These are phyloP conservation scores for Babylonia areolata DNA, from an alignment of 1,140 invertebrate species.

Conservation along the genomic window DNA sequence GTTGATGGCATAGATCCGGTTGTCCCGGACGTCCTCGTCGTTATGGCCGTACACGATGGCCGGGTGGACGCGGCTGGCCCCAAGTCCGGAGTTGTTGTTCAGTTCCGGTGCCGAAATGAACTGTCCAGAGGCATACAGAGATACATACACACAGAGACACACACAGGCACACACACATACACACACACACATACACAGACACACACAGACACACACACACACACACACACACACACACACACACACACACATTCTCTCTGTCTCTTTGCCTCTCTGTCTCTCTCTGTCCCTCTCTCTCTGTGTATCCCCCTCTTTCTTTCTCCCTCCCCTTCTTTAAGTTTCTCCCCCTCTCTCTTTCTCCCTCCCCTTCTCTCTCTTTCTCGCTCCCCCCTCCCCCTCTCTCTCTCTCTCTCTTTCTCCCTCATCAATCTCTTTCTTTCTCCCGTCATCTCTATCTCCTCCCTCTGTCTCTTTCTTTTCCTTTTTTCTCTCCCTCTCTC, in stretches of 20 bases:
- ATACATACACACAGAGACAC: neutral
- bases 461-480: too few species aligned
- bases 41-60: slow-evolving; percentile 47
- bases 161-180: neutral
- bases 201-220: neutral
- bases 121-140: neutral
- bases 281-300: neutral
- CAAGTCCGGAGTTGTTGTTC: slow-evolving; percentile 37
- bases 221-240: slow-evolving; percentile 13
- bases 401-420: too few species aligned
- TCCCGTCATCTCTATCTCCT: too few species aligned
- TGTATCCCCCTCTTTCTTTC: neutral
- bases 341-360: neutral
- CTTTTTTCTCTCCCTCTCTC: too few species aligned
- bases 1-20: slow-evolving; percentile 41
- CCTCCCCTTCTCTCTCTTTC: too few species aligned
- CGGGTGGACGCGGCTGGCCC: slow-evolving; percentile 43
- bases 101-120: neutral
- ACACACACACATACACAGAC: neutral
- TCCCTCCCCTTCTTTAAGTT: neutral
- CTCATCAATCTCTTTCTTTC: too few species aligned
- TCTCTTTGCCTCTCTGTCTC: neutral
- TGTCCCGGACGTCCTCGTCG: slow-evolving; percentile 35
- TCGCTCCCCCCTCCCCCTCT: too few species aligned
- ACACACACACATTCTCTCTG: neutral